A percentile compares a stretch with the other conserved stretches of the same genome.
phyloP scores from a whole-genome alignment of 2,113 vertebrate species.

The Phocoena phocoena region DNA sequence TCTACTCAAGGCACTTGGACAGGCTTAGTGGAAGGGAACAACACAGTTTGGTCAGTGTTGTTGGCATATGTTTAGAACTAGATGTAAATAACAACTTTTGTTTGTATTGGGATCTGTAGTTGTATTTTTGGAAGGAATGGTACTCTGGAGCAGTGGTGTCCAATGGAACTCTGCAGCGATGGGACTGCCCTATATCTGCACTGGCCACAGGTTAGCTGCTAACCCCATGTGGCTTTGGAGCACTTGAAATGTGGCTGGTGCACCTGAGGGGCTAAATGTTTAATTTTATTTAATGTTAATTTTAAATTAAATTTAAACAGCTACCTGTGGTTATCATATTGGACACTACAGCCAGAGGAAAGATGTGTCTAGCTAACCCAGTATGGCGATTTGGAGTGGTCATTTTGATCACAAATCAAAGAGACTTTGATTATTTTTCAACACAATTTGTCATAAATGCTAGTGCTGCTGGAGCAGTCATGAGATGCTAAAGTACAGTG shows the following conservation, averaged over 20 bases:
- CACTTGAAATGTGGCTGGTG: not conserved
- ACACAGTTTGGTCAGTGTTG: not conserved
- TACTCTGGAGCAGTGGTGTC: not conserved
- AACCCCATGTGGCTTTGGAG: not conserved
- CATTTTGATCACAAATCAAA: conserved; percentile 53
- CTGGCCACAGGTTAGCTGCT: not conserved
- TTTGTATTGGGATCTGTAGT: not conserved
- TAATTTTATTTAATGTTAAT: not conserved
- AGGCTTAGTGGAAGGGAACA: not conserved
- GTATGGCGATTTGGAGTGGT: not conserved
- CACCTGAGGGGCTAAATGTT: not conserved
- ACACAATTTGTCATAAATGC: conserved; percentile 38
- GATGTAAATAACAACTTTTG: not conserved
- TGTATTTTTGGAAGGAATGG: not conserved
- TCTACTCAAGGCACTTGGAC: not conserved
- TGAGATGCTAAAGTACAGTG: not conserved
- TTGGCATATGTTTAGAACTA: not conserved
- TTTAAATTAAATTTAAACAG: not conserved
- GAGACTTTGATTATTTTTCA: conserved; percentile 58
- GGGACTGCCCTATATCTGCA: not conserved
- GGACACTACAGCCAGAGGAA: not conserved
- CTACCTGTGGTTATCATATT: not conserved
- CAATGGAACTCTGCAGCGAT: not conserved
- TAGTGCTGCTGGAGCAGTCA: not conserved
- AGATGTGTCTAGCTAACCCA: not conserved